A percentile compares a stretch with the other conserved stretches of the same genome.
Conservation (phyloP, 2,113 vertebrate genomes). For the Brienomyrus brachyistius region DNA sequence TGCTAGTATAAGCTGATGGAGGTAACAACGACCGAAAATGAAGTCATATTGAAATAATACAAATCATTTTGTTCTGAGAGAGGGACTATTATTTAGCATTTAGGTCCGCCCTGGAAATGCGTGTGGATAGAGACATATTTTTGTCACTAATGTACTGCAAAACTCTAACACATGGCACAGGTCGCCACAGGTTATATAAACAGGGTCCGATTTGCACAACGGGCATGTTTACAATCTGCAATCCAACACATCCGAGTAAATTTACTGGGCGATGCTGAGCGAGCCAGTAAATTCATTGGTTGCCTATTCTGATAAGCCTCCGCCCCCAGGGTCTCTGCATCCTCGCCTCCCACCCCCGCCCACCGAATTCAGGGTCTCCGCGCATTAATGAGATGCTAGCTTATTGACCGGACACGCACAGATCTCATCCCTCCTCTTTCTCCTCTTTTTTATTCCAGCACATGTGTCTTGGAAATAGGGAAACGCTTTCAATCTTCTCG, state of each 20-base stretch:
- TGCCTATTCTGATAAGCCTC: neutral
- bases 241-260: neutral
- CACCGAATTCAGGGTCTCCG: slow-evolving; percentile 32
- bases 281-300: neutral
- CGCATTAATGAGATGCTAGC: slow-evolving; percentile 47
- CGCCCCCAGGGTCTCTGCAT: neutral
- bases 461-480: neutral
- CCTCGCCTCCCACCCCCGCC: slow-evolving; percentile 1
- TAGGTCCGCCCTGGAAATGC: neutral
- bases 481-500: neutral
- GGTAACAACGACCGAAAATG: neutral
- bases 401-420: slow-evolving; percentile 50
- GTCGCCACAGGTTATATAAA: neutral
- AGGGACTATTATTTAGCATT: neutral
- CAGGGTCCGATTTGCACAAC: neutral
- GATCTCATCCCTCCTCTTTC: neutral
- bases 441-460: neutral
- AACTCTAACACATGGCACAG: slow-evolving; percentile 5
- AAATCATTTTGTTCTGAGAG: neutral
- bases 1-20: neutral
- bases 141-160: slow-evolving; percentile 13
- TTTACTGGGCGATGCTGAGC: neutral
- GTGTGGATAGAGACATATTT: slow-evolving; percentile 3
- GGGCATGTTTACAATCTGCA: neutral
- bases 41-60: slow-evolving; percentile 6